Conservation (phyloP, 2,888 invertebrate genomes). For the Agriopis marginaria region DNA sequence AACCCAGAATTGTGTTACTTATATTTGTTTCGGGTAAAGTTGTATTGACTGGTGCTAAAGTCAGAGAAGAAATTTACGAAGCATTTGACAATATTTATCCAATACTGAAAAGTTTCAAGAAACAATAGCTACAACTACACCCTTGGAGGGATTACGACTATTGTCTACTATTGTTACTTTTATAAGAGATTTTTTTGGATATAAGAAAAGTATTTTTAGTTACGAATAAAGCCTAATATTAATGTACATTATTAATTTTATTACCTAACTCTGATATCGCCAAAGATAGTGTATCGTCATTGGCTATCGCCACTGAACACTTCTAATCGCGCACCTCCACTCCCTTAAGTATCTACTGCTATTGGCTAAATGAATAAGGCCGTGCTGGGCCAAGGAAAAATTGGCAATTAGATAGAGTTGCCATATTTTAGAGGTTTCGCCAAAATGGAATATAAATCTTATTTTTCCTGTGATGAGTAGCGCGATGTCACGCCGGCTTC, state of each 20-base stretch:
- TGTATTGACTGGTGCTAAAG: slow-evolving; percentile 98
- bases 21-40: slow-evolving; percentile 99
- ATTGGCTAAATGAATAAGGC: no score
- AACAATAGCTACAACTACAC: slow-evolving; percentile 78
- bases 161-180: slow-evolving; percentile 3
- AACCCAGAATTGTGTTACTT: slow-evolving; percentile 97
- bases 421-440: no score
- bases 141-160: background rate
- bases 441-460: no score
- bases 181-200: slow-evolving; percentile 19
- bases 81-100: slow-evolving; percentile 99
- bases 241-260: background rate
- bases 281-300: no score
- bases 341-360: no score
- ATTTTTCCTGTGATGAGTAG: no score
- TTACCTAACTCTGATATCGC: background rate
- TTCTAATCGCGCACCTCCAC: no score
- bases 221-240: slow-evolving; percentile 12
- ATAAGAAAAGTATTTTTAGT: slow-evolving; percentile 13
- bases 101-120: slow-evolving; percentile 97
- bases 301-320: no score
- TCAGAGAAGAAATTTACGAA: slow-evolving; percentile 96
- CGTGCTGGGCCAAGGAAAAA: no score
- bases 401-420: no score
- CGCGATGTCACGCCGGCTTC: no score